A percentile compares a stretch with the other conserved stretches of the same genome.
These are phyloP conservation scores for Heliconius ismenius DNA, from an alignment of 2,888 invertebrate species.

Conservation along the genomic window DNA sequence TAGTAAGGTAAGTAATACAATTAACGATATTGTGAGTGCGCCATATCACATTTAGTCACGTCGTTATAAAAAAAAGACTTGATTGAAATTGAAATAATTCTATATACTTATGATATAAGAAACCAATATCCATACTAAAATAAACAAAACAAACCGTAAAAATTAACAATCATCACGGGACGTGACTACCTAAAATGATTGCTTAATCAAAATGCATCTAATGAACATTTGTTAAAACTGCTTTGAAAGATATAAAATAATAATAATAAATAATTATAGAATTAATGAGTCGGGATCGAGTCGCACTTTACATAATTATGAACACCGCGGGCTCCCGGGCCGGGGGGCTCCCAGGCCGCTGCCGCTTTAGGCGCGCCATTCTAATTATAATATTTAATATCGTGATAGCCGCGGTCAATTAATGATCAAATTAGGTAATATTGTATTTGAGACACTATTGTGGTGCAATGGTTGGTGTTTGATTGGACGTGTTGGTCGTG, in stretches of 20 bases:
- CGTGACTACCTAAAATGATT: constrained; percentile 15
- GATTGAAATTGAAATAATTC: background rate
- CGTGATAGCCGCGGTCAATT: constrained; percentile 27
- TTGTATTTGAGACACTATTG: background rate
- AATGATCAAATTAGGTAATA: background rate
- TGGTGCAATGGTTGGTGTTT: background rate
- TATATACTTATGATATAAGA: background rate
- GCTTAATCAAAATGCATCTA: constrained; percentile 19
- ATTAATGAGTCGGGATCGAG: constrained; percentile 32
- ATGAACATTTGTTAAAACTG: constrained; percentile 24
- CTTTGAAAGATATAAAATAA: constrained; percentile 25
- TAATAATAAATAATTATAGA: constrained; percentile 36
- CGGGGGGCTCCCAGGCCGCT: too few species aligned
- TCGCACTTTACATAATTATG: constrained; percentile 38
- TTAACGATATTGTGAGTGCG: too few species aligned
- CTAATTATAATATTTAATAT: constrained; percentile 33
- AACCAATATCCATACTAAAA: background rate
- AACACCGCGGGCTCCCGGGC: constrained; percentile 32
- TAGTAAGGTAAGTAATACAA: too few species aligned
- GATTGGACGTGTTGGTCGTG: background rate
- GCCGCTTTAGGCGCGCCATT: constrained; percentile 31
- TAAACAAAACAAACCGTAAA: background rate
- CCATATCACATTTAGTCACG: too few species aligned
- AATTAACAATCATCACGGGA: background rate
- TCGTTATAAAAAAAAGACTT: too few species aligned